A percentile compares a stretch with the other conserved stretches of the same genome.
Conservation (phyloP, 35 echinoderm and acorn worm genomes). For the Nesometra sesokonis region DNA sequence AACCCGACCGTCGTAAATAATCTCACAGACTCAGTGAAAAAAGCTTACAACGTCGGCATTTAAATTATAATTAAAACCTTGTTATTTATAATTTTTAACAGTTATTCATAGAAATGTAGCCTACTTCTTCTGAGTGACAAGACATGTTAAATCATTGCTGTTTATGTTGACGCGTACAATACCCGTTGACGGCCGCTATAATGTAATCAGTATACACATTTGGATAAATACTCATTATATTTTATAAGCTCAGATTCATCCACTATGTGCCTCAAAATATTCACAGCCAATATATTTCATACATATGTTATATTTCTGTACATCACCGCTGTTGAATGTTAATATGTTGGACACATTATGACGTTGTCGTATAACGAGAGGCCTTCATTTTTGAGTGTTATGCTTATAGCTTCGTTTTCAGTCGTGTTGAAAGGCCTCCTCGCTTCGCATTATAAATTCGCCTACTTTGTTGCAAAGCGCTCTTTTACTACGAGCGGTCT, state of each 20-base stretch:
- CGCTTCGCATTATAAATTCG: not conserved
- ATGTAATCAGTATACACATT: not conserved
- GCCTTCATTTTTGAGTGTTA: not conserved
- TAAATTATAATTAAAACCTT: too few relatives aligned
- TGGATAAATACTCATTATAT: not conserved
- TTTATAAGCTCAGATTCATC: not conserved
- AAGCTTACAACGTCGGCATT: too few relatives aligned
- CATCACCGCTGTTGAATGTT: not conserved
- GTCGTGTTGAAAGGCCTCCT: not conserved
- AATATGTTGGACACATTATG: not conserved
- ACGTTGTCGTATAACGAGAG: not conserved
- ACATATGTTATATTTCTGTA: not conserved
- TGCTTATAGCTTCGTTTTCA: not conserved
- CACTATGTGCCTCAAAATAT: not conserved
- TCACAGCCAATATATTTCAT: not conserved
- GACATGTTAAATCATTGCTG: not conserved
- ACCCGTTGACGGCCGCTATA: not conserved
- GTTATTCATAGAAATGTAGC: too few relatives aligned
- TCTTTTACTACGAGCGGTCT: not conserved
- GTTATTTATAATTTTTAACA: too few relatives aligned
- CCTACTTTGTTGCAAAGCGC: not conserved
- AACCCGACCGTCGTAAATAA: too few relatives aligned
- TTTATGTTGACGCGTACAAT: not conserved
- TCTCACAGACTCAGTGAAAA: too few relatives aligned
- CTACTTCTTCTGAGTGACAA: too few relatives aligned